Conservation (phyloP, 1,140 invertebrate species). For the Bemisia tabaci region DNA sequence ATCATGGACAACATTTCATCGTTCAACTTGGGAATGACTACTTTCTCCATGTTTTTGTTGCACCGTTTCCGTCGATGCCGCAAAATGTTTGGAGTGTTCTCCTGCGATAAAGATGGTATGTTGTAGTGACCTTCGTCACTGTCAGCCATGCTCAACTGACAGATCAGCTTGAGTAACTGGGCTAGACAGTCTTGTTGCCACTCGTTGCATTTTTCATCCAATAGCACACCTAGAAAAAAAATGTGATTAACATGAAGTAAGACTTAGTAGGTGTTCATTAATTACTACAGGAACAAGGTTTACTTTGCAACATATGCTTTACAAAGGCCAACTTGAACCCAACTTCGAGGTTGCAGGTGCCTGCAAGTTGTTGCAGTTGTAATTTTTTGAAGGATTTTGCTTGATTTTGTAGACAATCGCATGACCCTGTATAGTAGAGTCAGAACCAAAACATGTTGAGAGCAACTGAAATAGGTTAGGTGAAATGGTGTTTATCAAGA, state of each 20-base stretch:
- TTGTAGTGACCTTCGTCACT: slow-evolving; percentile 8
- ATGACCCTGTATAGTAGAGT: no score
- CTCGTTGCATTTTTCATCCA: slow-evolving; percentile 52
- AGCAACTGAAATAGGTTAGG: no score
- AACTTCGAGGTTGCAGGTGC: no score
- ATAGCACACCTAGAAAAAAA: slow-evolving; percentile 39
- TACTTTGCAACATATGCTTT: no score
- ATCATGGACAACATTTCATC: slow-evolving; percentile 64
- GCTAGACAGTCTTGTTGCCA: slow-evolving; percentile 91
- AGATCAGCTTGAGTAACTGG: slow-evolving; percentile 67
- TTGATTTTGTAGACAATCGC: no score
- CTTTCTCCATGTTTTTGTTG: slow-evolving; percentile 39
- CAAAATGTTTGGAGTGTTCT: slow-evolving; percentile 21
- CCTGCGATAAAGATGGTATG: slow-evolving; percentile 20
- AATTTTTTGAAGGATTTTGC: no score
- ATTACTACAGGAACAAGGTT: no score
- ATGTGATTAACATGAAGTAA: slow-evolving; percentile 12
- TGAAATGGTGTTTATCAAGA: no score
- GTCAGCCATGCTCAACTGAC: slow-evolving; percentile 57
- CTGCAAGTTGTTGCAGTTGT: no score
- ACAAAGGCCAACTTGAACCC: no score
- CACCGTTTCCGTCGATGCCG: slow-evolving; percentile 10
- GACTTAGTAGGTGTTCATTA: no score
- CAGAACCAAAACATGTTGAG: no score
- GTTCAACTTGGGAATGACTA: slow-evolving; percentile 48